A percentile compares a stretch with the other conserved stretches of the same genome.
Conservation (phyloP, 1,140 invertebrate genomes). For the Hirudo medicinalis region DNA sequence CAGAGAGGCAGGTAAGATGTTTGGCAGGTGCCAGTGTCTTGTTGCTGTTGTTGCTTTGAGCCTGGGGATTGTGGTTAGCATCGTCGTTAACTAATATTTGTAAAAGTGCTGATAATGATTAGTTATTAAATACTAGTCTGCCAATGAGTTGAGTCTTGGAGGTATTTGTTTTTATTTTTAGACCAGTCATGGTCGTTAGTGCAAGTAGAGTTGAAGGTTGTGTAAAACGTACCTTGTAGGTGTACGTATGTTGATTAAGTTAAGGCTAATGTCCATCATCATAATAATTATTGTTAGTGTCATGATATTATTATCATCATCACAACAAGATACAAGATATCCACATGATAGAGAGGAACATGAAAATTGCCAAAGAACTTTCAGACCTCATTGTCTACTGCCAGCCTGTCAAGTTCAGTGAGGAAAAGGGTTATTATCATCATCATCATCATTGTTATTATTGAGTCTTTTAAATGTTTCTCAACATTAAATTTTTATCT, state of each 20-base stretch:
- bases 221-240: not conserved
- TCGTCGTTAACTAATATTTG: not conserved
- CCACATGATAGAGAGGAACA: slow-evolving; percentile 70
- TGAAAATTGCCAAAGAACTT: slow-evolving; percentile 84
- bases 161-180: too few relatives aligned
- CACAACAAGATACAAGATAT: slow-evolving; percentile 41
- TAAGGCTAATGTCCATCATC: too few relatives aligned
- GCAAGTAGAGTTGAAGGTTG: too few relatives aligned
- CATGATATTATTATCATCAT: too few relatives aligned
- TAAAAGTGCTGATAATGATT: too few relatives aligned
- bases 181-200: too few relatives aligned
- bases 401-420: slow-evolving; percentile 56
- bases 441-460: too few relatives aligned
- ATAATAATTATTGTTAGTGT: too few relatives aligned
- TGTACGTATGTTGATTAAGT: too few relatives aligned
- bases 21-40: not conserved
- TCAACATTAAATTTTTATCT: too few relatives aligned
- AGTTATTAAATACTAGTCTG: not conserved
- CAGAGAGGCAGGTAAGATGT: slow-evolving; percentile 51
- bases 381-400: slow-evolving; percentile 93
- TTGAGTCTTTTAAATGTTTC: too few relatives aligned
- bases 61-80: not conserved
- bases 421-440: slow-evolving; percentile 23
- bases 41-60: not conserved
- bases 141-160: not conserved